Percentiles rank a stretch among this genome's conserved stretches.
phyloP scores from a whole-genome alignment of 1,140 invertebrate genomes.

The Lepidurus couesii region DNA sequence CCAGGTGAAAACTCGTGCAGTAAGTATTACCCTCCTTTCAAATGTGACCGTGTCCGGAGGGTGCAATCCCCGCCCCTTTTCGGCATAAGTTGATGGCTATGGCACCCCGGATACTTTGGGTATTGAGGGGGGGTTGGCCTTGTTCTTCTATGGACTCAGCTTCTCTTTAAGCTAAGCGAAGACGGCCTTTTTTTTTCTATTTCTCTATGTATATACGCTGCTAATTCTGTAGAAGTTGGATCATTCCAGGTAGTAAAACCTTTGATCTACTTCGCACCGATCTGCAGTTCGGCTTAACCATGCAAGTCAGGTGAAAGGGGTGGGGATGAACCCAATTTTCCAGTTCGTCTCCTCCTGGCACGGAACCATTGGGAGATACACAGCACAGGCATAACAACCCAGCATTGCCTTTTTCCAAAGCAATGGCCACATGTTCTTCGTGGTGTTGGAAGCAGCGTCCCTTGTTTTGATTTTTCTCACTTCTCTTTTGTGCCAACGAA shows the following conservation, averaged over 20 bases:
- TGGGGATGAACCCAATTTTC: background rate
- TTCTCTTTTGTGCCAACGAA: background rate
- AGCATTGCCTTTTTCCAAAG: no score
- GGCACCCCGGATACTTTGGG: conserved; percentile 13
- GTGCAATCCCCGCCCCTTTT: conserved; percentile 25
- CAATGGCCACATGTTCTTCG: no score
- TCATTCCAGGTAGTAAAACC: background rate
- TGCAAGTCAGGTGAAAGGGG: background rate
- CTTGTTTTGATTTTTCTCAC: background rate
- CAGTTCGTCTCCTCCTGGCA: background rate
- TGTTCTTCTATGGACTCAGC: conserved; percentile 1
- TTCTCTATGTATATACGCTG: conserved; percentile 10
- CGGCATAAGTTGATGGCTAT: conserved; percentile 6
- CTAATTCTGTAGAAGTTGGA: conserved; percentile 22
- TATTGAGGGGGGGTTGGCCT: background rate
- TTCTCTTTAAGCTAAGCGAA: background rate
- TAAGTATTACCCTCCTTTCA: conserved; percentile 23
- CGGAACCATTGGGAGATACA: background rate
- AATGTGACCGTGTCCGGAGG: conserved; percentile 13
- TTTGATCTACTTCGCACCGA: conserved; percentile 17
- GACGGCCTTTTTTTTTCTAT: background rate
- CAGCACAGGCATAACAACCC: no score
- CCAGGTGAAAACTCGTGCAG: conserved; percentile 38
- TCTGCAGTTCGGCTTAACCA: background rate
- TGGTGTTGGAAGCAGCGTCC: background rate